phyloP scores from a whole-genome alignment of 2,113 vertebrate genomes.

The Rhagologus leucostigma region DNA sequence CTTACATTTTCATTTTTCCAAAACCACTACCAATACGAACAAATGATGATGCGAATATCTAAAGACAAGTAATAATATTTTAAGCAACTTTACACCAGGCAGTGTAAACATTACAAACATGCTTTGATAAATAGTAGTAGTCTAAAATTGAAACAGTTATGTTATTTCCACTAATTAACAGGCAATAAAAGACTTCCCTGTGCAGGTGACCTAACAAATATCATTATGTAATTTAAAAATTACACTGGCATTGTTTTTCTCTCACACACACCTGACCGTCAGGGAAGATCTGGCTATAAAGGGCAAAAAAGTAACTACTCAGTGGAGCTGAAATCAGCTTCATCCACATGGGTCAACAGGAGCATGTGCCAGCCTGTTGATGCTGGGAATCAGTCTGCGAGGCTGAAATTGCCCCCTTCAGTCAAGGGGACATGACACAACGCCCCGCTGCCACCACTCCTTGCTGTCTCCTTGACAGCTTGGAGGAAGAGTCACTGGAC shows the following conservation, averaged over 20 bases:
- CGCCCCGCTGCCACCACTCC: background rate
- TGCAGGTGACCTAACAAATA: background rate
- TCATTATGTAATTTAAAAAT: background rate
- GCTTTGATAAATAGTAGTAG: background rate
- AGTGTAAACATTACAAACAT: background rate
- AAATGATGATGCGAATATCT: background rate
- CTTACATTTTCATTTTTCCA: background rate
- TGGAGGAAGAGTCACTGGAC: background rate
- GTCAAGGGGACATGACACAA: too few relatives aligned
- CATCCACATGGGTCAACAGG: background rate
- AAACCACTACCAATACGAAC: background rate
- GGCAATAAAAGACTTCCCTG: background rate
- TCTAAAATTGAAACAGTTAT: background rate
- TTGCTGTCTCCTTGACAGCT: background rate
- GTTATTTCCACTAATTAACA: background rate
- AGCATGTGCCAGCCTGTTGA: background rate
- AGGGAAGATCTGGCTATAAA: background rate
- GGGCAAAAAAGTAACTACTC: background rate
- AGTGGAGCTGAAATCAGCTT: background rate
- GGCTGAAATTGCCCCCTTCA: background rate
- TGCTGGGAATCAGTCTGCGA: background rate
- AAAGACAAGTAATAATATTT: background rate
- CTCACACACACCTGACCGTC: background rate
- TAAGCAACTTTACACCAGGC: background rate
- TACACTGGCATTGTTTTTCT: background rate